Evolutionary conservation across 2,797 vertebrate species (phyloP).

Genomic region (Sebastes kiyomatsui): DNA sequence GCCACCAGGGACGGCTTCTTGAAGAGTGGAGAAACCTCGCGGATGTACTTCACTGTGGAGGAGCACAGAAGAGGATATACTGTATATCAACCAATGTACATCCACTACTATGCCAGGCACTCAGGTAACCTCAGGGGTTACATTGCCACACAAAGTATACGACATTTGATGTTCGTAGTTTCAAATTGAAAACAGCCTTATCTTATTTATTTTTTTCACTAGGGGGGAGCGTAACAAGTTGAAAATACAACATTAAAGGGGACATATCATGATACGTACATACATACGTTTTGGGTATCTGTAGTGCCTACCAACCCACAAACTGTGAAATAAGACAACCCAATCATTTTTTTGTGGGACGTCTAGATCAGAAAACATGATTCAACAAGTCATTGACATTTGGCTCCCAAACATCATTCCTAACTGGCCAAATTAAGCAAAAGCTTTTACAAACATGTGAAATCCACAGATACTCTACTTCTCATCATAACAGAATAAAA

Average conservation of each 20-base stretch:
- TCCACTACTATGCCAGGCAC: not conserved
- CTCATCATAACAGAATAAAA: not conserved
- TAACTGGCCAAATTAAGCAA: not conserved
- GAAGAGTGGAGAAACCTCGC: slow-evolving; percentile 95
- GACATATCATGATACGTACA: too few species aligned
- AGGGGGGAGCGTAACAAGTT: not conserved
- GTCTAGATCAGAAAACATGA: too few species aligned
- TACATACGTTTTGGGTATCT: too few species aligned
- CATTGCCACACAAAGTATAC: not conserved
- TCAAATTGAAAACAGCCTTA: not conserved
- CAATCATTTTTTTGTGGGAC: too few species aligned
- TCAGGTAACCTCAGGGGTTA: not conserved
- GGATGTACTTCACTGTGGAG: slow-evolving; percentile 92
- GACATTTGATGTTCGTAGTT: not conserved
- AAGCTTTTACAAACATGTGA: not conserved
- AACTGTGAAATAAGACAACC: too few species aligned
- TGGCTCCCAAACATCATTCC: not conserved
- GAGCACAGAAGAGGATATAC: slow-evolving; percentile 7
- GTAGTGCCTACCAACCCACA: too few species aligned
- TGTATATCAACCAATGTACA: not conserved
- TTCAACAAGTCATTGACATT: too few species aligned
- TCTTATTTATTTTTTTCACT: not conserved
- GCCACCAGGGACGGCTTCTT: slow-evolving; percentile 93
- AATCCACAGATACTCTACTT: not conserved
- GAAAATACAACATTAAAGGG: not conserved